Evolutionary conservation across 2,888 invertebrate species (phyloP).

Genomic region (Ichneumoninae sp.): DNA sequence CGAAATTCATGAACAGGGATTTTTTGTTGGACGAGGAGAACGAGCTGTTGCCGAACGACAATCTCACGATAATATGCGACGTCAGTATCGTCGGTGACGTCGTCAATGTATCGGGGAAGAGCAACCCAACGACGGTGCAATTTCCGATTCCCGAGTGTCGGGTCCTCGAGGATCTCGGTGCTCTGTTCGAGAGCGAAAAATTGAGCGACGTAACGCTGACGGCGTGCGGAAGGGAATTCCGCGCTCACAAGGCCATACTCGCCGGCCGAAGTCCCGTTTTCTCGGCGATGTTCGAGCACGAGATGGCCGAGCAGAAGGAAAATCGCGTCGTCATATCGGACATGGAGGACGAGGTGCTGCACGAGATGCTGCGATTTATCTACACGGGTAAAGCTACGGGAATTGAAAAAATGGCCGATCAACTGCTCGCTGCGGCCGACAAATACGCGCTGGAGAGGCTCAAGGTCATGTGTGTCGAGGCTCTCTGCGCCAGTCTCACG

Average conservation of each 20-base stretch:
- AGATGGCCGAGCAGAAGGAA: slow-evolving; percentile 19
- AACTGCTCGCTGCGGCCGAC: slow-evolving; percentile 25
- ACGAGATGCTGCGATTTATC: slow-evolving; percentile 28
- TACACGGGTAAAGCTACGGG: slow-evolving; percentile 17
- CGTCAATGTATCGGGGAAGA: slow-evolving; percentile 17
- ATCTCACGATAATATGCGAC: slow-evolving; percentile 24
- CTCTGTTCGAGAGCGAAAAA: slow-evolving; percentile 15
- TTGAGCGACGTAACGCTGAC: slow-evolving; percentile 28
- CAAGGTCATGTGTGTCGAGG: slow-evolving; percentile 14
- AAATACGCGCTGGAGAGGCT: slow-evolving; percentile 32
- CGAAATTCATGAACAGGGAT: slow-evolving; percentile 33
- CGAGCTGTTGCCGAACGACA: slow-evolving; percentile 27
- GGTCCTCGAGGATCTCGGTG: slow-evolving; percentile 1
- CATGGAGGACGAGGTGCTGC: slow-evolving; percentile 15
- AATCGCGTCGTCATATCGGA: slow-evolving; percentile 30
- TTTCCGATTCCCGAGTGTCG: slow-evolving; percentile 15
- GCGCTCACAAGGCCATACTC: slow-evolving; percentile 36
- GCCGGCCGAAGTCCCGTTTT: slow-evolving; percentile 13
- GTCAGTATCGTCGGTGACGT: slow-evolving; percentile 27
- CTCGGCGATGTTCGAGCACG: slow-evolving; percentile 40
- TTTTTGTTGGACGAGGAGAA: slow-evolving; percentile 3
- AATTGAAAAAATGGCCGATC: slow-evolving; percentile 20
- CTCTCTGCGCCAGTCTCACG: slow-evolving; percentile 12
- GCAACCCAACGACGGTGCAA: no score
- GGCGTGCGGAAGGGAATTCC: slow-evolving; percentile 16